Evolutionary conservation across 2,797 vertebrate species (phyloP), one percentile per base, ranked within the genome.

Genomic region (Propithecus perrieri): DNA sequence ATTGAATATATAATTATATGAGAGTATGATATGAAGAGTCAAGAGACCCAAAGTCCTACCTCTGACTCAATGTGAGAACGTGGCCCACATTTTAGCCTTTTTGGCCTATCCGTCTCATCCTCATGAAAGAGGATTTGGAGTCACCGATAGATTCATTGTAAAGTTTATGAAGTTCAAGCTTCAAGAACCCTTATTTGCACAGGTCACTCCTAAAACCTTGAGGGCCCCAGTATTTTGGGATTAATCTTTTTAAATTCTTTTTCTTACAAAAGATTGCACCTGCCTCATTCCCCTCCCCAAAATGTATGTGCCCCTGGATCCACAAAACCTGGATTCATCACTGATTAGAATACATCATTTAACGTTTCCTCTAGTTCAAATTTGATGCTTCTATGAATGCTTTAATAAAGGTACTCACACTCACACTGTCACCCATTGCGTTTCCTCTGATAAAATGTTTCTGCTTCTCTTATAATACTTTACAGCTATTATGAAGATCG

Each of bases 231-330:
- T 88, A 20, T 28, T 93, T 86, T 79, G n/a, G 5, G 50, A 9
- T n/a, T 80, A 38, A 46, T 92, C 35, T 69, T 80, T 35, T 43
- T 11, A 61, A 46, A 35, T 41, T 89, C 8, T 30, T 76, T 78
- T 41, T 15, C 83, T 81, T 33, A 76, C 28, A 38, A 83, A 28
- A 69, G 30, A 30, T 63, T 17, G 1, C 12, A 28, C 28, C 4
- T 28, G 2, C 0, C 18, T 43, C 22, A 53, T 5, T 11, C 5
- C 0, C 2, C 38, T 15, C 17, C 17, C 74, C 13, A 28, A 50
- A 15, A 38, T 8, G 28, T 46, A 43, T 38, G 0, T 1, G 1
- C 12, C 59, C 2, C n/a, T 50, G 30, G 17, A 38, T 86, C 35
- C 26, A 50, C 14, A 86, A 46, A 78, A 50, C 20, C 15, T 57